Evolutionary conservation across 2,113 vertebrate species (phyloP), one percentile per base, ranked within the genome.

Genomic region (Coryphaenoides rupestris): DNA sequence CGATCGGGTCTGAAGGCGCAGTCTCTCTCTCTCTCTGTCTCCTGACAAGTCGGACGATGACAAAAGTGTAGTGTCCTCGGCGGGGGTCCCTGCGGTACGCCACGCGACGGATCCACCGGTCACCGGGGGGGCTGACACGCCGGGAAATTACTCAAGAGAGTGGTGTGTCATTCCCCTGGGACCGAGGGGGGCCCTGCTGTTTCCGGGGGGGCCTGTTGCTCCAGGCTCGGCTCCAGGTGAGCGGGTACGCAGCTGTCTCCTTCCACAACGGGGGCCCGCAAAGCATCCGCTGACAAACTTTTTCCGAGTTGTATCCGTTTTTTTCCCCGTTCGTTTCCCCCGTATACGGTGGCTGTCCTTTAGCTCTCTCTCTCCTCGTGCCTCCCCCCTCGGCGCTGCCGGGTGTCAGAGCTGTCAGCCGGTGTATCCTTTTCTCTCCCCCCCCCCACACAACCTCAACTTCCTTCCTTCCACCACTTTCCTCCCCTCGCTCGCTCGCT

Each of bases 21-120:
- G 2, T 33, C 28, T 33, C 28, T 33, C 28, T 10, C 28, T 33
- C 28, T 33, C 28, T 33, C 28, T 10, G 28, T 33, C 28, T 33
- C 28, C 28, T 66, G 71, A 83, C 73, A 74, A 80, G 63, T 66
- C 66, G 74, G 73, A 68, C 76, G 67, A 79, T 70, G 70, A 63
- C 59, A 45, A 79, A 76, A 75, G 65, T 63, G 28, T n/a, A n/a
- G n/a, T n/a, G n/a, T n/a, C n/a, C n/a, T n/a, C n/a, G n/a, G n/a
- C n/a, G 74, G 79, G 82, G 79, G 78, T 75, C 68, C 47, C 72
- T 73, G 68, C 62, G 77, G 69, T 77, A 66, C 72, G 28, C 67
- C 14, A 66, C 21, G 19, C 14, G 55, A 58, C 21, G 75, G 79
- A 81, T 85, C 65, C 77, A 78, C 53, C 53, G 75, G 71, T 85